Evolutionary conservation across 2,113 vertebrate genomes (phyloP).

Genomic region (Terrapene triunguis): DNA sequence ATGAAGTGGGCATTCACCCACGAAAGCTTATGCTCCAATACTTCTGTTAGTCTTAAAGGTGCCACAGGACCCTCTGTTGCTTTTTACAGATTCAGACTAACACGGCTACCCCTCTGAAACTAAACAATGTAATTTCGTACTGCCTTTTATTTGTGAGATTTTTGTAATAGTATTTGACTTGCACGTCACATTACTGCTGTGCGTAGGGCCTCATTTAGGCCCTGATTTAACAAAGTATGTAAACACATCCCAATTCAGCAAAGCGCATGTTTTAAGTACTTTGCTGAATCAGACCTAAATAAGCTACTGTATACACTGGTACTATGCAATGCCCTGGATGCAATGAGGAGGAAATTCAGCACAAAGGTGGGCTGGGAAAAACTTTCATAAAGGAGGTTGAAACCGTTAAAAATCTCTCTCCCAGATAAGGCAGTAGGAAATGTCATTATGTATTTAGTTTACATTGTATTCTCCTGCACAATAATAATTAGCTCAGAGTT

Average conservation of each 20-base stretch:
- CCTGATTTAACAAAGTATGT: fast-evolving
- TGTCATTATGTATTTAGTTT: background rate
- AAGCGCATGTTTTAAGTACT: fast-evolving
- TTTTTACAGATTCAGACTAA: too few relatives aligned
- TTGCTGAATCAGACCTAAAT: background rate
- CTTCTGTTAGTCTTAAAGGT: too few relatives aligned
- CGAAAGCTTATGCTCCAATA: too few relatives aligned
- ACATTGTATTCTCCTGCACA: too few relatives aligned
- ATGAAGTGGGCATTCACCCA: too few relatives aligned
- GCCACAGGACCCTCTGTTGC: too few relatives aligned
- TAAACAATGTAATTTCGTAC: fast-evolving
- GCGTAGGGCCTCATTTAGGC: fast-evolving
- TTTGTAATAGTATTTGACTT: fast-evolving
- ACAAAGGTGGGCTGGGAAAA: background rate
- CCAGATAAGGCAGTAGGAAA: background rate
- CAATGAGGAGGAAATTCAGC: background rate
- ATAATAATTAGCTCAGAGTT: background rate
- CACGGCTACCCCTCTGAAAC: too few relatives aligned
- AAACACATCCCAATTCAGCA: fast-evolving
- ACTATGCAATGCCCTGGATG: background rate
- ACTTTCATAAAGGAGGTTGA: too few relatives aligned
- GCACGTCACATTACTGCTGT: fast-evolving
- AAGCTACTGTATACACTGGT: fast-evolving
- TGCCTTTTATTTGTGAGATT: fast-evolving
- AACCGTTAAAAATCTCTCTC: background rate